Percentiles rank a stretch among this genome's conserved stretches.
phyloP scores from a whole-genome alignment of 1,140 invertebrate genomes.

The Zaprionus camerounensis region DNA sequence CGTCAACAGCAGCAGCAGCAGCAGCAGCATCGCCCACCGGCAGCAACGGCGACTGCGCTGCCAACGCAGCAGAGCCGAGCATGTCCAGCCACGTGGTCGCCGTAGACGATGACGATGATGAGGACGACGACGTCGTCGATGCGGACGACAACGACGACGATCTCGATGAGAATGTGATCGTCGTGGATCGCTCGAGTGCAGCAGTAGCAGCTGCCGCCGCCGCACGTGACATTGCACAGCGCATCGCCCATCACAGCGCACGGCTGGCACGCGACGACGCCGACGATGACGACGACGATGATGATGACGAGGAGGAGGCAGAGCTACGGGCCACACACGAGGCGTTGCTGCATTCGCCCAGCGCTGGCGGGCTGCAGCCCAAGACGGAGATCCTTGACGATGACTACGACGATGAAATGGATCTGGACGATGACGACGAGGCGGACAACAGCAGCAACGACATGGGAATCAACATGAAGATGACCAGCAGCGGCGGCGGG shows the following conservation, averaged over 20 bases:
- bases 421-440: constrained; percentile 78
- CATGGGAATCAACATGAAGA: constrained; percentile 83
- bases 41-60: constrained; percentile 53
- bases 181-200: constrained; percentile 37
- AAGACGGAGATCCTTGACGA: constrained; percentile 71
- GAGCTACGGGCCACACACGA: constrained; percentile 42
- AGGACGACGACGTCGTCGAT: constrained; percentile 35
- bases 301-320: constrained; percentile 51
- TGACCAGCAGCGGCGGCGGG: constrained; percentile 53
- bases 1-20: constrained; percentile 29
- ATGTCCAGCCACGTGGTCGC: constrained; percentile 43
- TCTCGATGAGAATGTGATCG: constrained; percentile 41
- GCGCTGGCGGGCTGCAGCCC: constrained; percentile 40
- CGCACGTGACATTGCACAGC: constrained; percentile 57
- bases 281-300: constrained; percentile 62
- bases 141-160: constrained; percentile 52
- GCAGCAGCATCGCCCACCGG: constrained; percentile 29
- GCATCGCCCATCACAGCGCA: constrained; percentile 54
- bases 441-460: constrained; percentile 80
- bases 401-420: constrained; percentile 81
- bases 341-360: constrained; percentile 37
- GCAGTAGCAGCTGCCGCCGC: constrained; percentile 33
- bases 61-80: constrained; percentile 16
- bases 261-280: constrained; percentile 41
- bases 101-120: constrained; percentile 60